These are phyloP conservation scores for Drosophila longiperda DNA, from an alignment of 2,888 invertebrate species.

Conservation along the genomic window DNA sequence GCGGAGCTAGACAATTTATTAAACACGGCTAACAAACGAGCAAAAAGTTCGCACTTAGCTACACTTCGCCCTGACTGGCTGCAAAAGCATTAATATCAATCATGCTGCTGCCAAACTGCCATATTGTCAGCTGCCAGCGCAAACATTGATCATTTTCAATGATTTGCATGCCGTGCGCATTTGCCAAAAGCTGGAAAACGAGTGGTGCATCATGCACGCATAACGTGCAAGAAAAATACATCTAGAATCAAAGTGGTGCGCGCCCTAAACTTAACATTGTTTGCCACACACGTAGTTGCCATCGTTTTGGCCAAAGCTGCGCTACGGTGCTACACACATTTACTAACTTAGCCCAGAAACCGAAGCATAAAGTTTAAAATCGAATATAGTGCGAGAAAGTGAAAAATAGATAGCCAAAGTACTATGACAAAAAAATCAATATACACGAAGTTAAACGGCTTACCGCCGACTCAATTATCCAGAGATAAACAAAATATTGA, in stretches of 20 bases:
- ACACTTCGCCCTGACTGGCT: constrained; percentile 42
- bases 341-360: constrained; percentile 13
- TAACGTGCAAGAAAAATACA: constrained; percentile 71
- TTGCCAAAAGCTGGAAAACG: constrained; percentile 36
- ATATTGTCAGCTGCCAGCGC: constrained; percentile 27
- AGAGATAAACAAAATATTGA: background rate
- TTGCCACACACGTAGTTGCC: constrained; percentile 47
- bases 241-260: constrained; percentile 14
- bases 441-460: constrained; percentile 60
- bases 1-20: constrained; percentile 60
- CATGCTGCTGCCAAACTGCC: constrained; percentile 2
- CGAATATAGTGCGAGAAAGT: constrained; percentile 3
- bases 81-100: constrained; percentile 21
- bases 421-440: background rate
- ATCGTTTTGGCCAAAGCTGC: constrained; percentile 41
- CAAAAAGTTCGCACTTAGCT: constrained; percentile 51
- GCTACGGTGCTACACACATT: constrained; percentile 35
- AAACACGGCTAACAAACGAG: constrained; percentile 63
- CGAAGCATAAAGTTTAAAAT: constrained; percentile 31
- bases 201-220: constrained; percentile 31
- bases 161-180: constrained; percentile 65
- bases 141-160: constrained; percentile 77
- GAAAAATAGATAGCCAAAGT: constrained; percentile 5
- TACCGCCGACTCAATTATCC: constrained; percentile 33
- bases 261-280: constrained; percentile 18